These are phyloP conservation scores for Siphlonurus alternatus DNA, from an alignment of 2,888 invertebrate species.

Conservation along the genomic window DNA sequence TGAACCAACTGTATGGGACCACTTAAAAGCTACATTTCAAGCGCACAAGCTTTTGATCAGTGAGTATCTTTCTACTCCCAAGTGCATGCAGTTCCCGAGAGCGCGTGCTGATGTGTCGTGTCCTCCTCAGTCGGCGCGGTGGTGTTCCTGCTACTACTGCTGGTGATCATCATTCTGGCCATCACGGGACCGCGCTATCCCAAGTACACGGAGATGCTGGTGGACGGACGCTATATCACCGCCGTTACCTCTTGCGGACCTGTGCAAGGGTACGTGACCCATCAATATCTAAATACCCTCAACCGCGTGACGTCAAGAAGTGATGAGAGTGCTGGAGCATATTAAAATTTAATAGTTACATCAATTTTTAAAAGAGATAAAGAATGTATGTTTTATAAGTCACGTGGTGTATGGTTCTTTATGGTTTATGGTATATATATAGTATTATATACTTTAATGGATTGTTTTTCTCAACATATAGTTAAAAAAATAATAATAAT, in stretches of 20 bases:
- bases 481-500: no score
- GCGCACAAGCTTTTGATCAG: neutral
- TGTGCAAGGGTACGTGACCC: constrained; percentile 59
- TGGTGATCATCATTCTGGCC: constrained; percentile 45
- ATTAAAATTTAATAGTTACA: neutral
- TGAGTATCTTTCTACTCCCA: neutral
- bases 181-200: constrained; percentile 36
- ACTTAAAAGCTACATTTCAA: neutral
- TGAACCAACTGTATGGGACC: neutral
- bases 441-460: no score
- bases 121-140: constrained; percentile 32
- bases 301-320: neutral
- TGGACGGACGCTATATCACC: constrained; percentile 52
- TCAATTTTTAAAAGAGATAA: neutral
- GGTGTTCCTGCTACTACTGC: constrained; percentile 39
- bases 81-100: neutral
- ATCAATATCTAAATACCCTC: neutral
- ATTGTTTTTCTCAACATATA: no score
- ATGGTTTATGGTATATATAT: no score
- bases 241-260: constrained; percentile 61
- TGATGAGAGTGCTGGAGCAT: no score
- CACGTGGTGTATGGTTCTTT: no score
- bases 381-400: constrained; percentile 14
- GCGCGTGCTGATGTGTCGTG: constrained; percentile 24
- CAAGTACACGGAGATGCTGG: constrained; percentile 40